Conservation (phyloP, 2,888 invertebrate species). For the Dyspetes luteomarginatus region DNA sequence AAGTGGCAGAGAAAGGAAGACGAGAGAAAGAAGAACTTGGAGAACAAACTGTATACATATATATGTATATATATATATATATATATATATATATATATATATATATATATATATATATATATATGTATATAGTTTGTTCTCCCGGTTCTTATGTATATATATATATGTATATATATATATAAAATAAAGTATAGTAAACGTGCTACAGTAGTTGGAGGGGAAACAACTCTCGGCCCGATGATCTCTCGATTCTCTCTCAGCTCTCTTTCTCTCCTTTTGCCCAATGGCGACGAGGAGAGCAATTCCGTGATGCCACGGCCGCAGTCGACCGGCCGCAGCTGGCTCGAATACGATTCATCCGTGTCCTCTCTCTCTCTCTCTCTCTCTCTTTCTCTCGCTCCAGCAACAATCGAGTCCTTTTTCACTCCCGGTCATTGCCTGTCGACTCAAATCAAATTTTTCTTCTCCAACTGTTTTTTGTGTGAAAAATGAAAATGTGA, state of each 20-base stretch:
- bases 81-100: background rate
- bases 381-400: background rate
- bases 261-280: conserved; percentile 69
- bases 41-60: conserved; percentile 46
- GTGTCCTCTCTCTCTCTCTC: conserved; percentile 43
- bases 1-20: conserved; percentile 64
- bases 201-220: conserved; percentile 61
- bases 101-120: background rate
- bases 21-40: conserved; percentile 36
- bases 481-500: conserved; percentile 31
- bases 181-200: too few relatives aligned
- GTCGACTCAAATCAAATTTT: background rate
- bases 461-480: too few relatives aligned
- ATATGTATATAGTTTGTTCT: conserved; percentile 22
- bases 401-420: conserved; percentile 49
- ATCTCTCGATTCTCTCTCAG: conserved; percentile 75
- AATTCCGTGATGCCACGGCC: conserved; percentile 73
- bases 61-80: conserved; percentile 30
- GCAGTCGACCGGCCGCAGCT: conserved; percentile 74
- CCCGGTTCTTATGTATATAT: too few relatives aligned
- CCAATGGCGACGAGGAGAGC: conserved; percentile 74
- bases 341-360: conserved; percentile 71
- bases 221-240: conserved; percentile 71
- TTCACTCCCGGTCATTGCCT: conserved; percentile 11
- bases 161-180: conserved; percentile 33